Evolutionary conservation across 2,888 invertebrate species (phyloP).

Genomic region (Pinctada fucata): DNA sequence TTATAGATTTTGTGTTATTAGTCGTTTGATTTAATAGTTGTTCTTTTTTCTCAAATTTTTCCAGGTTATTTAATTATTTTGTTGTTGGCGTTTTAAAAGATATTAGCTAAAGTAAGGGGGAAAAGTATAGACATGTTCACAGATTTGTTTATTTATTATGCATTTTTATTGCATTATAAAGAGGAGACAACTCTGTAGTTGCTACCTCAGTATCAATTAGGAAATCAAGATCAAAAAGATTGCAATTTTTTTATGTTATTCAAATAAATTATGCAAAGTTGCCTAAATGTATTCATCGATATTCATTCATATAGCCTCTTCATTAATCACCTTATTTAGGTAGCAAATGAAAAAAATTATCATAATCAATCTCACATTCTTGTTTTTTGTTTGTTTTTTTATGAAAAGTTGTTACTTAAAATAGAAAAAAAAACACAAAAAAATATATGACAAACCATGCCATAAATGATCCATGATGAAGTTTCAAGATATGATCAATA

Average conservation of each 20-base stretch:
- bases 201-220: conserved; percentile 22
- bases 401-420: no score
- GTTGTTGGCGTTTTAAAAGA: conserved; percentile 35
- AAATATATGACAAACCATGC: no score
- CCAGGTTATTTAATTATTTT: conserved; percentile 30
- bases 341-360: no score
- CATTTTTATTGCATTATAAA: conserved; percentile 17
- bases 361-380: no score
- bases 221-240: not conserved
- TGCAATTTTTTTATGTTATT: conserved; percentile 13
- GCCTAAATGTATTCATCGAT: not conserved
- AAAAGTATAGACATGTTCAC: conserved; percentile 6
- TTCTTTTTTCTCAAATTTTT: conserved; percentile 27
- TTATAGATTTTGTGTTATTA: conserved; percentile 15
- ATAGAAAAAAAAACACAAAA: no score
- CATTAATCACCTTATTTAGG: no score
- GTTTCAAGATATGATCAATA: no score
- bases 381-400: no score
- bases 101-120: conserved; percentile 21
- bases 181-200: conserved; percentile 16
- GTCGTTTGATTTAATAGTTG: conserved; percentile 32
- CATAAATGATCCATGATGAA: no score
- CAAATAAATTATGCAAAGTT: not conserved
- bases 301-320: no score
- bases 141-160: conserved; percentile 26